phyloP scores from a whole-genome alignment of 2,888 invertebrate genomes.

The Orchesella flavescens region DNA sequence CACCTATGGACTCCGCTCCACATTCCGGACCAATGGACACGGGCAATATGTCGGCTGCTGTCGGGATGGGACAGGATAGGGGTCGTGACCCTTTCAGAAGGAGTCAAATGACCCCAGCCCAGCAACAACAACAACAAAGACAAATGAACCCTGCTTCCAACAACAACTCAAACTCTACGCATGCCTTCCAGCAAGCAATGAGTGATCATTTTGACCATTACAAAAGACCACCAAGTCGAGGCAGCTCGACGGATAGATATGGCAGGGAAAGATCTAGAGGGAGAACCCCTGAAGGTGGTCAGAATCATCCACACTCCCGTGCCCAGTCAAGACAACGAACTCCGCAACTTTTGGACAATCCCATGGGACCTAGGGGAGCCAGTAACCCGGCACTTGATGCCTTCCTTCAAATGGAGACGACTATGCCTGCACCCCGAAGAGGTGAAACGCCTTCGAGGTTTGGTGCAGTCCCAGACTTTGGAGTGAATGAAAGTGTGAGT shows the following conservation, averaged over 20 bases:
- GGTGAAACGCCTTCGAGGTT: slow-evolving; percentile 74
- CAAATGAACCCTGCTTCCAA: slow-evolving; percentile 62
- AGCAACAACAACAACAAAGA: slow-evolving; percentile 36
- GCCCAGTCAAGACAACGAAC: slow-evolving; percentile 74
- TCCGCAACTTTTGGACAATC: slow-evolving; percentile 65
- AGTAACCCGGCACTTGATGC: slow-evolving; percentile 69
- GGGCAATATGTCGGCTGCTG: slow-evolving; percentile 59
- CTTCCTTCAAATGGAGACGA: slow-evolving; percentile 67
- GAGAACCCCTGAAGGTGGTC: slow-evolving; percentile 68
- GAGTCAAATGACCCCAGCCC: slow-evolving; percentile 62
- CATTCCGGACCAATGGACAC: slow-evolving; percentile 69
- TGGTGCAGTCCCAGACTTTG: slow-evolving; percentile 44
- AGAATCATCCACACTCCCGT: slow-evolving; percentile 77
- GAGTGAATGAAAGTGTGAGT: slow-evolving; percentile 61
- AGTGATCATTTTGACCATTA: slow-evolving; percentile 96
- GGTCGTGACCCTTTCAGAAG: slow-evolving; percentile 69
- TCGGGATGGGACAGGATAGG: slow-evolving; percentile 62
- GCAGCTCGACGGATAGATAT: slow-evolving; percentile 75
- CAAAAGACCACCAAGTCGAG: slow-evolving; percentile 88
- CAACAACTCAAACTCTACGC: slow-evolving; percentile 39
- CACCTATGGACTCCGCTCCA: slow-evolving; percentile 67
- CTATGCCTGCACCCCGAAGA: slow-evolving; percentile 57
- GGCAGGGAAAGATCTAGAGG: slow-evolving; percentile 82
- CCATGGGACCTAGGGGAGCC: slow-evolving; percentile 55
- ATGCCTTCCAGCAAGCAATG: slow-evolving; percentile 78